Conservation (phyloP, 2,888 invertebrate species). For the Eupsilia transversa region DNA sequence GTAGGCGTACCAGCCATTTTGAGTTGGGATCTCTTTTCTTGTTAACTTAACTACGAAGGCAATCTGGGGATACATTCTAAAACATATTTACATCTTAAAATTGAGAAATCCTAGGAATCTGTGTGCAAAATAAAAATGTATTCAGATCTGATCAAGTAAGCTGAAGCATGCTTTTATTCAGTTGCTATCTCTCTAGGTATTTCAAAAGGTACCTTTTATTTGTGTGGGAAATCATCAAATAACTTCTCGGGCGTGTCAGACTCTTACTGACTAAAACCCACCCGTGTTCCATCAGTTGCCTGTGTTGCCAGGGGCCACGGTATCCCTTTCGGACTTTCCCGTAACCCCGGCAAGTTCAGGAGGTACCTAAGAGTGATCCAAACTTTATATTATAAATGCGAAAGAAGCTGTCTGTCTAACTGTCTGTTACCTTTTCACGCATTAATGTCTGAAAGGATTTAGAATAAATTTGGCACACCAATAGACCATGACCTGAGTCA, state of each 20-base stretch:
- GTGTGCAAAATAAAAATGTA: not conserved
- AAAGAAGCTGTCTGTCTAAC: not conserved
- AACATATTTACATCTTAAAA: not conserved
- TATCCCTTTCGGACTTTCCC: too few relatives aligned
- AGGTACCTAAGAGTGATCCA: not conserved
- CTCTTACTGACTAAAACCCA: too few relatives aligned
- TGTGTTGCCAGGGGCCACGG: too few relatives aligned
- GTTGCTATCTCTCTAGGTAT: not conserved
- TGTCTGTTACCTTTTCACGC: not conserved
- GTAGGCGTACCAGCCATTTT: not conserved
- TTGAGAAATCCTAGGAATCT: not conserved
- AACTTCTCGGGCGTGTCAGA: too few relatives aligned
- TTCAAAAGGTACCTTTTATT: not conserved
- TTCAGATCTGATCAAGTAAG: not conserved
- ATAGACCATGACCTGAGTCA: not conserved
- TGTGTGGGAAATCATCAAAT: too few relatives aligned
- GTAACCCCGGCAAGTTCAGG: too few relatives aligned
- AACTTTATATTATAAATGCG: not conserved
- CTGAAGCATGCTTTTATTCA: not conserved
- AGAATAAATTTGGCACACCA: not conserved
- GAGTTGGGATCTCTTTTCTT: too few relatives aligned
- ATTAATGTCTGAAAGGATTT: not conserved
- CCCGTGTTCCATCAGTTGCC: too few relatives aligned
- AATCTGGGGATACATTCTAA: not conserved
- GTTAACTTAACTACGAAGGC: not conserved